Evolutionary conservation across 2,797 vertebrate species (phyloP), one percentile per base, ranked within the genome.

Genomic region (Xyrichtys novacula): DNA sequence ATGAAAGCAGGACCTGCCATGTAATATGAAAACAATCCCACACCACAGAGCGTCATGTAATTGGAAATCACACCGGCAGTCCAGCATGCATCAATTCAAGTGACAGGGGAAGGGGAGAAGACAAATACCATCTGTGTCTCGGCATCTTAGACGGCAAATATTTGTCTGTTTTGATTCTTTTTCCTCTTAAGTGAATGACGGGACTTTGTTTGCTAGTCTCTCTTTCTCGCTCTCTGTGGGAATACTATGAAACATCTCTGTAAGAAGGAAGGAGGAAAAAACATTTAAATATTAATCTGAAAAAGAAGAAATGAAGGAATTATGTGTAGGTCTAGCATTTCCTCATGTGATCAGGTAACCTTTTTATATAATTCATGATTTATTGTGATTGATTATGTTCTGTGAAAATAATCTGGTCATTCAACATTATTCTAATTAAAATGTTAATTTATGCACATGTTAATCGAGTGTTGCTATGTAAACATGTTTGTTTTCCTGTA

Each of bases 41-140:
- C 23, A 46, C 59, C 40, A 55, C 74, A 60, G 55, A 67, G 74
- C 49, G 76, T 44, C 22, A 43, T 53, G 61, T 84, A 70, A 84
- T 79, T 86, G 76, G 66, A 85, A 83, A 78, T 75, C 65, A 72
- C 62, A 65, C 40, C 40, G 39, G 74, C 40, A 48, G 76, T 80
- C 64, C 32, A 53, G 49, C 14, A 14, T 25, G 42, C 59, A 76
- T 59, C 81, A 61, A 50, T 46, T 76, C 40, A 60, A 54, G 65
- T 23, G 77, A 74, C 75, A n/a, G 50, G 59, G 73, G 79, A 78
- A 42, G 40, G n/a, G n/a, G 25, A 38, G 40, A 36, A 72, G 54
- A 73, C 64, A 81, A 84, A 81, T 25, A 67, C 11, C 40, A 28
- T 55, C 63, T 34, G 29, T 44, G 67, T 68, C 68, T 72, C 36